Percentiles rank a stretch among this genome's conserved stretches.
These are phyloP conservation scores for Drosophila bipectinata DNA, from an alignment of 1,140 invertebrate species.

Conservation along the genomic window DNA sequence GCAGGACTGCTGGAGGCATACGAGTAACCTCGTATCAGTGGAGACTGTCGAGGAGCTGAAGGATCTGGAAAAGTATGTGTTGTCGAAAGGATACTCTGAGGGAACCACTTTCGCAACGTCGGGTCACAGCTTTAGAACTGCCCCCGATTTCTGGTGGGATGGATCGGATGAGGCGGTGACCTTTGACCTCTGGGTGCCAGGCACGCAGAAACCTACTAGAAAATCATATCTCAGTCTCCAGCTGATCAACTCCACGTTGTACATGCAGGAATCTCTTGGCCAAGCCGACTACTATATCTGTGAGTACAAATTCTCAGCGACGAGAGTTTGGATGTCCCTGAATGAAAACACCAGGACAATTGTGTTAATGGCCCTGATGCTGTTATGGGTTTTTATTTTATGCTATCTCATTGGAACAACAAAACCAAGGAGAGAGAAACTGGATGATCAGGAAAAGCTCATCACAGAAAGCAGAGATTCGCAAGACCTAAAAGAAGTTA, in stretches of 20 bases:
- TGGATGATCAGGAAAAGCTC: no score
- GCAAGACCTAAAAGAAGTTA: no score
- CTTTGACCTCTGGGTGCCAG: conserved; percentile 40
- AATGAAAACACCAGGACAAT: not conserved
- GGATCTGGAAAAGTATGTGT: conserved; percentile 29
- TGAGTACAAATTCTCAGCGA: conserved; percentile 1
- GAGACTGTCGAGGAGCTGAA: conserved; percentile 10
- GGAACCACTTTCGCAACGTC: conserved; percentile 57
- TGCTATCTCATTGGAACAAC: no score
- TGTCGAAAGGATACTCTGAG: conserved; percentile 18
- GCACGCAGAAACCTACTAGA: not conserved
- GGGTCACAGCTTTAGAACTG: conserved; percentile 28
- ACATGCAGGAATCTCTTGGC: conserved; percentile 34
- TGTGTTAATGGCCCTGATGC: not conserved
- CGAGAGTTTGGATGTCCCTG: not conserved
- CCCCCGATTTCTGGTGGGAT: conserved; percentile 30
- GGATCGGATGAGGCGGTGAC: not conserved
- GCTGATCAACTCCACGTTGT: conserved; percentile 28
- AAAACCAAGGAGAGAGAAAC: no score
- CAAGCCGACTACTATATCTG: conserved; percentile 52
- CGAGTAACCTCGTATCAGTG: conserved; percentile 30
- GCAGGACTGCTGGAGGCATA: conserved; percentile 11
- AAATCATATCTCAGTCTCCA: conserved; percentile 30
- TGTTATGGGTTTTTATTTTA: not conserved
- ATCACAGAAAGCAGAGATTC: no score